Conservation (phyloP, 2,797 vertebrate genomes). For the Girardinus metallicus region DNA sequence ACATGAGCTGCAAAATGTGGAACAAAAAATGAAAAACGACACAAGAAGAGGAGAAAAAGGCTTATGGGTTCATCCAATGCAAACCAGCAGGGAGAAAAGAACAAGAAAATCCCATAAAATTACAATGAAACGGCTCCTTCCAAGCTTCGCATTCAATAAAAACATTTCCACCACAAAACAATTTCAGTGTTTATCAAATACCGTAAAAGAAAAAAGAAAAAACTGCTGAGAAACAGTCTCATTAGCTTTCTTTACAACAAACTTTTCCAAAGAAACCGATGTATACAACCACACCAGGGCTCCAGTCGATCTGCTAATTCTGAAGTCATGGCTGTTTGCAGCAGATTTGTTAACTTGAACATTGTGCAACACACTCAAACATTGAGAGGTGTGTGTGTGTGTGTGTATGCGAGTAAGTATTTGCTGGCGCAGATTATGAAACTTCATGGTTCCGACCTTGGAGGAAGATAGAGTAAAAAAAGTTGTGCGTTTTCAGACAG, state of each 20-base stretch:
- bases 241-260: constrained; percentile 32
- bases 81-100: not conserved
- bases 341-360: constrained; percentile 12
- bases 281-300: not conserved
- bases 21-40: not conserved
- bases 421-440: constrained; percentile 55
- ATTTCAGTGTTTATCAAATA: not conserved
- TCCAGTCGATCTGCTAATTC: not conserved
- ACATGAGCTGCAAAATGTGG: not conserved
- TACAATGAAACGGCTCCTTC: not conserved
- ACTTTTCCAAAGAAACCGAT: not conserved
- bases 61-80: not conserved
- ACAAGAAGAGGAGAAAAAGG: not conserved
- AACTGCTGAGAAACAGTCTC: constrained; percentile 40
- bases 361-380: constrained; percentile 36
- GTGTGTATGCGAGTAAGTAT: constrained; percentile 31
- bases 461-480: not conserved
- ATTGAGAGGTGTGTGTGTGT: constrained; percentile 2
- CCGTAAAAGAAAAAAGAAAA: not conserved
- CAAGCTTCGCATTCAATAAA: not conserved
- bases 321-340: constrained; percentile 3
- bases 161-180: not conserved
- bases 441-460: constrained; percentile 36
- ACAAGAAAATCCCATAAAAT: not conserved
- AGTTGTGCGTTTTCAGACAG: not conserved